These are phyloP conservation scores for Amblyopsis hoosieri DNA, from an alignment of 2,797 vertebrate genomes.

Conservation along the genomic window DNA sequence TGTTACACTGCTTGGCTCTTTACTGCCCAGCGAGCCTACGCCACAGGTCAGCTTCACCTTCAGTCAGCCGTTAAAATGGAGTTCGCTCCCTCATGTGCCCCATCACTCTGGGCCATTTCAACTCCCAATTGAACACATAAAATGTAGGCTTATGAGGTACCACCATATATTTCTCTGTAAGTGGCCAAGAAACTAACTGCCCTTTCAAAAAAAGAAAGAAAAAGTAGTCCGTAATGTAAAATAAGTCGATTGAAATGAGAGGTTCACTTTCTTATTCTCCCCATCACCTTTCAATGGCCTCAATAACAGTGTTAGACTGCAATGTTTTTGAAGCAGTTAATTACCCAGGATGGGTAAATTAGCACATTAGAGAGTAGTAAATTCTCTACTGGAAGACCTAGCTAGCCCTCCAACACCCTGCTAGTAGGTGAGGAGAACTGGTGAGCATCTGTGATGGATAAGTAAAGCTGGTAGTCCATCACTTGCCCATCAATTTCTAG, in stretches of 20 bases:
- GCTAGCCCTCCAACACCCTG: no score
- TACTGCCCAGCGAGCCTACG: slow-evolving; percentile 44
- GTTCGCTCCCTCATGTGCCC: slow-evolving; percentile 44
- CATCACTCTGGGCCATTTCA: slow-evolving; percentile 57
- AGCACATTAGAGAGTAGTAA: no score
- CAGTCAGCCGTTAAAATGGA: slow-evolving; percentile 64
- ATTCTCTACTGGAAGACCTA: no score
- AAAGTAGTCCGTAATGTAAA: slow-evolving; percentile 29
- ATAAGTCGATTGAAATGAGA: slow-evolving; percentile 2
- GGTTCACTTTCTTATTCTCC: not conserved
- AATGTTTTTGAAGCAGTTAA: no score
- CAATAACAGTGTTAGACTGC: not conserved
- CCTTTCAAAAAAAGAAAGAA: slow-evolving; percentile 17
- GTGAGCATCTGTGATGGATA: no score
- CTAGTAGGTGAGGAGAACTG: no score
- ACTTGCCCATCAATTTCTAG: no score
- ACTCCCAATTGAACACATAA: slow-evolving; percentile 65
- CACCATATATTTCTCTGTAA: slow-evolving; percentile 52
- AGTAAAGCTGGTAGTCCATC: no score
- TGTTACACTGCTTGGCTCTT: slow-evolving; percentile 45
- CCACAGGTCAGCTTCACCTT: slow-evolving; percentile 66
- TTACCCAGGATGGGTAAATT: no score
- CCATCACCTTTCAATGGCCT: slow-evolving; percentile 4
- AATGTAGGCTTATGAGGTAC: slow-evolving; percentile 52
- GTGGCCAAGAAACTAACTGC: slow-evolving; percentile 30